Base-by-base conservation (phyloP, 2,797 vertebrate species). In the Falco concolor region DNA sequence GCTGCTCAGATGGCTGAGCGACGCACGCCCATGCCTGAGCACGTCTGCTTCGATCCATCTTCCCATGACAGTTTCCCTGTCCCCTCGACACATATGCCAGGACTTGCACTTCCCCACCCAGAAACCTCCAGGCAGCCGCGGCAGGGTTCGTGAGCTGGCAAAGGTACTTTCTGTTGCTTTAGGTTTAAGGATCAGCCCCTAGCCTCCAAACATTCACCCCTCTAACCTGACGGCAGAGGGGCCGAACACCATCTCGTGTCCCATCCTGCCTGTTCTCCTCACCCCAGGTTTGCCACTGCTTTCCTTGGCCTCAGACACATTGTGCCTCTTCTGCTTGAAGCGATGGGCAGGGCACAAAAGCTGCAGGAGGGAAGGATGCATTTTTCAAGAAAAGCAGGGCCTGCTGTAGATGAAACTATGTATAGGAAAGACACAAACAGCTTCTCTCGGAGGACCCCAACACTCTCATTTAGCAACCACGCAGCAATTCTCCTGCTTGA, bases 91-190 rank as follows among this genome's bases (percentile, higher is more conserved):
- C 12, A 57, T 95, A 94, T 0, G 93, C 93, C 64, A 75, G 67
- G 78, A 87, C 95, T 84, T 77, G 94, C 18, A 17, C 64, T 73
- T 70, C 86, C 93, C 90, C 90, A 87, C 90, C 93, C 94, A 91
- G 82, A 83, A 80, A 89, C 44, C 56, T 70, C 32, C 67, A 42
- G 81, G 74, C 77, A 91, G 73, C 53, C 3, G 1, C 0, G 4
- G 76, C 49, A 69, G 57, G 27, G 27, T 36, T 82, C 0, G 0
- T 32, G 36, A 84, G 44, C 47, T 47, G 34, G 63, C 2, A 2
- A 63, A 87, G n/a, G 42, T 23, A 50, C 23, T 59, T 91, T 61
- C 38, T 81, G 13, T 3, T 73, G 70, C 60, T 53, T 70, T 21
- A 18, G 47, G 17, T 42, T 40, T 38, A 50, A 50, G 34, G 50